These are phyloP conservation scores for Drosophila eohydei DNA, from an alignment of 2,888 invertebrate species.

Conservation along the genomic window DNA sequence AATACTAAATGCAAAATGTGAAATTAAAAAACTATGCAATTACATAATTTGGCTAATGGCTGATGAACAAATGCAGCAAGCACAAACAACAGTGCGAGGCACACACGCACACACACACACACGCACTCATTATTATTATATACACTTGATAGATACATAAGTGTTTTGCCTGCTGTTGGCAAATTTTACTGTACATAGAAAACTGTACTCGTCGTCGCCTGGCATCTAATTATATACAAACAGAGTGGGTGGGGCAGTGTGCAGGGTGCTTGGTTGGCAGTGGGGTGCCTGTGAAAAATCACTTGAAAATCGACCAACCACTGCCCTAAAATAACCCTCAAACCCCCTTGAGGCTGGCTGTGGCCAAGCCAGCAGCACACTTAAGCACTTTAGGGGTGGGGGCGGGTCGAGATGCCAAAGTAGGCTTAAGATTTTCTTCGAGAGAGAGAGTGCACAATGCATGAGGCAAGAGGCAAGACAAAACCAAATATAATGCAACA, in stretches of 20 bases:
- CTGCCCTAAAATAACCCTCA: conserved; percentile 8
- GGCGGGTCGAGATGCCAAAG: conserved; percentile 26
- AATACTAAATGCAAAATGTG: conserved; percentile 19
- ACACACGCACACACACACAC: conserved; percentile 11
- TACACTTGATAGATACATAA: conserved; percentile 46
- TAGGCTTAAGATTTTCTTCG: conserved; percentile 75
- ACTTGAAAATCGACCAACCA: conserved; percentile 59
- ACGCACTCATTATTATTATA: conserved; percentile 28
- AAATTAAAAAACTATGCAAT: conserved; percentile 28
- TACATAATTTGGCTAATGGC: conserved; percentile 61
- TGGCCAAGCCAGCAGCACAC: conserved; percentile 53
- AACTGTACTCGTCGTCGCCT: conserved; percentile 64
- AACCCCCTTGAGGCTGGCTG: conserved; percentile 39
- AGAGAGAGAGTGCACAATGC: conserved; percentile 30
- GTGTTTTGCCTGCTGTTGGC: conserved; percentile 42
- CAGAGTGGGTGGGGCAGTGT: conserved; percentile 29
- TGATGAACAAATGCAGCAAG: conserved; percentile 40
- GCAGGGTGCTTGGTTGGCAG: conserved; percentile 19
- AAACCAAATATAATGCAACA: conserved; percentile 75
- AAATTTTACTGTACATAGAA: conserved; percentile 65
- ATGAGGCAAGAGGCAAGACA: conserved; percentile 62
- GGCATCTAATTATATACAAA: conserved; percentile 73
- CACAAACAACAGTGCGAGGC: conserved; percentile 34
- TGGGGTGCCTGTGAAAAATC: conserved; percentile 62
- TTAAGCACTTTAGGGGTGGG: conserved; percentile 23